Evolutionary conservation across 2,888 invertebrate species (phyloP), one percentile per base, ranked within the genome.

Genomic region (Ptychoptera contaminata): DNA sequence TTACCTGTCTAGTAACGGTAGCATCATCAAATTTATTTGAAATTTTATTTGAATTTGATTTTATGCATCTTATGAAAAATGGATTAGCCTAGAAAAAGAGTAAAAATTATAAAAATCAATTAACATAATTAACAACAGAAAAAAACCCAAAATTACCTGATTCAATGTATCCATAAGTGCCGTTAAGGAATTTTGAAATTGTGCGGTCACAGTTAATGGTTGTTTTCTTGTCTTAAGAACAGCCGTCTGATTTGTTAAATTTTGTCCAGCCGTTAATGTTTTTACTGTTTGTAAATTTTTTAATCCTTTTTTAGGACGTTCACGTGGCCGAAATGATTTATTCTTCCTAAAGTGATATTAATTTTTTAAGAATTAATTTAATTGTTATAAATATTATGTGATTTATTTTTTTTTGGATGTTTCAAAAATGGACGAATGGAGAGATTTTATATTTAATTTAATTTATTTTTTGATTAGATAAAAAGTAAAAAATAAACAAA

Each of bases 11-110:
- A 56, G 92, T 82, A 8, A 94, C 92, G 0, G 92, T 87, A 49
- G 88, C 87, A 56, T 93, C 88, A 62, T 93, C 91, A 65, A 94
- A 94, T 52, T 81, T 79, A 61, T 91, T 91, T 0, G 94, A 82
- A 49, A 86, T 80, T 73, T 94, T 94, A 52, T 88, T 85, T 47
- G 83, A 79, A 65, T 96, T 96, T 44, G 92, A 92, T 68, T 94
- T 94, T 61, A 96, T 94, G 63, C 96, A 96, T 48, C 96, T 68
- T 52, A 73, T 73, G 49, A 72, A 72, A 58, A 72, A 73, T 1
- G 72, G 73, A 54, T 72, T 73, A 4, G 73, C 73, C 53, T 56
- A 14, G n/a, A 32, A 32, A 32, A 32, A 7, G 8, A 7, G 8
- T 7, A 9, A 3, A 32, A 32, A 3, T 11, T 11, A 32, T n/a